These are phyloP conservation scores for Grallaria varia DNA, from an alignment of 2,113 vertebrate genomes.

Conservation along the genomic window DNA sequence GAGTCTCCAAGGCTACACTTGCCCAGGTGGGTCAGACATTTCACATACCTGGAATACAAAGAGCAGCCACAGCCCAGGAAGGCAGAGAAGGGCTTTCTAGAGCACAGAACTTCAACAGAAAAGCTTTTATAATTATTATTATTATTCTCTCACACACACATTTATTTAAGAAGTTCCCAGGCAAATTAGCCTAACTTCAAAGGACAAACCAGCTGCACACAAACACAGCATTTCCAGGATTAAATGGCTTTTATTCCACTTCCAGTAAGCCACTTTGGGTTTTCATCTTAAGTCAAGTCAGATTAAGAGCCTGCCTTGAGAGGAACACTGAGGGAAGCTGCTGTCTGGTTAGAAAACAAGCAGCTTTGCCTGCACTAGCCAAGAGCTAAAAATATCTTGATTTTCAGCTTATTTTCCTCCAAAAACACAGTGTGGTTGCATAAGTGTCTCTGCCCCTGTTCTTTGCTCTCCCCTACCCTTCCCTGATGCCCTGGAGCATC, in stretches of 20 bases:
- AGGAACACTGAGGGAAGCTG: background rate
- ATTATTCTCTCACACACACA: background rate
- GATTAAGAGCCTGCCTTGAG: background rate
- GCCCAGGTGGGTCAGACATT: background rate
- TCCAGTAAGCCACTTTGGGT: background rate
- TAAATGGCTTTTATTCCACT: background rate
- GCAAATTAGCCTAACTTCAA: background rate
- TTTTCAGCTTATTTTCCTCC: background rate
- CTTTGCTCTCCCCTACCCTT: background rate
- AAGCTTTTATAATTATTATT: background rate
- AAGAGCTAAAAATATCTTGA: background rate
- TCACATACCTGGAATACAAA: background rate
- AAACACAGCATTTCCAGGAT: background rate
- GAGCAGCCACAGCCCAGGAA: background rate
- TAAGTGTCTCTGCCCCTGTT: background rate
- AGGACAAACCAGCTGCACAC: background rate
- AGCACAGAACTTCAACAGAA: background rate
- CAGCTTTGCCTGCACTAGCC: background rate
- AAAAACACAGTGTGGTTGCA: background rate
- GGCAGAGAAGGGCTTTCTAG: background rate
- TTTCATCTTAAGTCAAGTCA: background rate
- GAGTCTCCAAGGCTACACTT: fast-evolving
- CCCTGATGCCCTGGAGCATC: background rate
- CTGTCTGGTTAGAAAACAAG: background rate
- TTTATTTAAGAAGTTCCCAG: background rate